These are phyloP conservation scores for Cliona cf. orientalis DNA, from an alignment of 37 sponge, comb jelly and placozoan genomes.

Conservation along the genomic window DNA sequence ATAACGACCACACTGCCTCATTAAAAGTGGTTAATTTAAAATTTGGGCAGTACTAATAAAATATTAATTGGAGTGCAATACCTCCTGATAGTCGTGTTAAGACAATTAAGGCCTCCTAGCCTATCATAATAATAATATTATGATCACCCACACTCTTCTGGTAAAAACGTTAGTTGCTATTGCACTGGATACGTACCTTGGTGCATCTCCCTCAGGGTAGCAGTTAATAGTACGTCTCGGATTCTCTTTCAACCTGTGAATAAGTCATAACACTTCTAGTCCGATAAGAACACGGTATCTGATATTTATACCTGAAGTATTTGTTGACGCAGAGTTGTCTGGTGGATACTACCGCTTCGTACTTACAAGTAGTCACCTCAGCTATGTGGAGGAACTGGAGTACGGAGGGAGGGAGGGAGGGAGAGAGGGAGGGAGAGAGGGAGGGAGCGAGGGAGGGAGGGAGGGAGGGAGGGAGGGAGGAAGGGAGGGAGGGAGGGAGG, in stretches of 20 bases:
- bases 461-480: slow-evolving; percentile 14
- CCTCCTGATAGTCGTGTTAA: too few relatives aligned
- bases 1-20: too few relatives aligned
- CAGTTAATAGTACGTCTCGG: slow-evolving; percentile 37
- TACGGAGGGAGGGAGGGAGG: neutral
- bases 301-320: slow-evolving; percentile 48
- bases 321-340: slow-evolving; percentile 62
- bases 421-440: slow-evolving; percentile 1
- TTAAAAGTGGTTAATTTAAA: too few relatives aligned
- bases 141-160: too few relatives aligned
- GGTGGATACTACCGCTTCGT: slow-evolving; percentile 64
- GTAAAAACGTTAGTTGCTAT: too few relatives aligned
- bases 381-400: slow-evolving; percentile 49
- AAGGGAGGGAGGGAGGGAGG: slow-evolving; percentile 4
- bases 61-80: too few relatives aligned
- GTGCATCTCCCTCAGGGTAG: slow-evolving; percentile 26
- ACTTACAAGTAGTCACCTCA: slow-evolving; percentile 76
- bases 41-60: too few relatives aligned
- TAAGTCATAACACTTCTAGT: neutral
- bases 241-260: slow-evolving; percentile 30
- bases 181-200: slow-evolving; percentile 28
- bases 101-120: too few relatives aligned
- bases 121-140: too few relatives aligned
- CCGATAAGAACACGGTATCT: neutral
- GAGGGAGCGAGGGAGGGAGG: neutral